Conservation (phyloP, 1,140 invertebrate genomes). For the Ruditapes philippinarum region DNA sequence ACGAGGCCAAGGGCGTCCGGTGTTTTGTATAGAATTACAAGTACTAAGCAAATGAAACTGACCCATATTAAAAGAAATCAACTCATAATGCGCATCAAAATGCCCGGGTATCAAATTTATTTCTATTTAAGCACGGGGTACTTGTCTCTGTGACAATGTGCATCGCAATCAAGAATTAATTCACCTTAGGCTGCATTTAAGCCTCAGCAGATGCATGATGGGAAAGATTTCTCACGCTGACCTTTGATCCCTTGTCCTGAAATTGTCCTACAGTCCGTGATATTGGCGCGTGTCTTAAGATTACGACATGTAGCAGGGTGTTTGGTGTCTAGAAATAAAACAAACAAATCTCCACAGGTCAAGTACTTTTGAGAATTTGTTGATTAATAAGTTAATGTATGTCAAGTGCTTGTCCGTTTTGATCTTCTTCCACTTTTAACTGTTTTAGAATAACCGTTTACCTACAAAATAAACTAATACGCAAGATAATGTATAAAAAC, state of each 20-base stretch:
- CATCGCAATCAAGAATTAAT: conserved; percentile 49
- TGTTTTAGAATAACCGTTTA: too few relatives aligned
- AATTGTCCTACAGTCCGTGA: not conserved
- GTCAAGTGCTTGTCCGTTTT: too few relatives aligned
- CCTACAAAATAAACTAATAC: too few relatives aligned
- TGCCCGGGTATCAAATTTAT: conserved; percentile 59
- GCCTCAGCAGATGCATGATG: conserved; percentile 47
- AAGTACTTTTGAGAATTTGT: too few relatives aligned
- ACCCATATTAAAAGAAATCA: conserved; percentile 7
- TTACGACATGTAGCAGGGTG: not conserved
- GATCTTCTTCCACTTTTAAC: too few relatives aligned
- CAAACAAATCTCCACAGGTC: not conserved
- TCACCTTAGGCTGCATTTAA: conserved; percentile 13
- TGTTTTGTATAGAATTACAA: conserved; percentile 59
- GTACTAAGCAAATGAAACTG: not conserved
- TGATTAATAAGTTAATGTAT: too few relatives aligned
- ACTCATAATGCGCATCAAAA: conserved; percentile 39
- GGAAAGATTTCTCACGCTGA: not conserved
- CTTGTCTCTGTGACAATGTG: conserved; percentile 41
- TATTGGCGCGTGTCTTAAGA: conserved; percentile 10
- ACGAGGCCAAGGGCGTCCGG: conserved; percentile 56
- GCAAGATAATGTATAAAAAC: too few relatives aligned
- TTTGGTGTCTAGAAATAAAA: not conserved
- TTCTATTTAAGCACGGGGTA: conserved; percentile 55
- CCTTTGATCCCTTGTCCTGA: conserved; percentile 52